Conservation (phyloP, 1,140 invertebrate species). For the Pogonus chalceus region DNA sequence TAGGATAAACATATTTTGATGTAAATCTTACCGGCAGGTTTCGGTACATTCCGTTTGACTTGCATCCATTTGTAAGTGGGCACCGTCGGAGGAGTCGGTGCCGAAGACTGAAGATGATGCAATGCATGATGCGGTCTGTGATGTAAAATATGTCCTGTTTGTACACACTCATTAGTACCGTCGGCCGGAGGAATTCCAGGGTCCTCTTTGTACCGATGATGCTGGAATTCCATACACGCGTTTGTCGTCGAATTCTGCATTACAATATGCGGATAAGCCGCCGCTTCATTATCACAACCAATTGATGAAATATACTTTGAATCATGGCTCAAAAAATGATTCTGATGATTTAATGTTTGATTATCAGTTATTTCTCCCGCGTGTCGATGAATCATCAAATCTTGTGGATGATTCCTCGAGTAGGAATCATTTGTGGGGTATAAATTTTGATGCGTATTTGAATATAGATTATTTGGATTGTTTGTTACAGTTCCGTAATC, state of each 20-base stretch:
- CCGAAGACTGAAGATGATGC: slow-evolving; percentile 30
- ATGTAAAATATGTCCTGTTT: slow-evolving; percentile 15
- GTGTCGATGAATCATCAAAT: slow-evolving; percentile 24
- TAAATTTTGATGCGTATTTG: not conserved
- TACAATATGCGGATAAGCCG: slow-evolving; percentile 37
- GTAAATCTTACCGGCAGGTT: slow-evolving; percentile 81
- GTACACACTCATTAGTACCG: slow-evolving; percentile 12
- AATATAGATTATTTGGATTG: not conserved
- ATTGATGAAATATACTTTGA: slow-evolving; percentile 44
- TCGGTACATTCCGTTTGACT: slow-evolving; percentile 88
- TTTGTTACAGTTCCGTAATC: slow-evolving; percentile 46
- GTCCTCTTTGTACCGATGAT: slow-evolving; percentile 43
- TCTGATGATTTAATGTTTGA: slow-evolving; percentile 26
- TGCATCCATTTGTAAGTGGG: slow-evolving; percentile 98
- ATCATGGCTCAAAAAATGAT: slow-evolving; percentile 36
- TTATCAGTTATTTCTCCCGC: slow-evolving; percentile 26
- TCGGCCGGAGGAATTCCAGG: slow-evolving; percentile 30
- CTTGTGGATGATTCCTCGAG: slow-evolving; percentile 21
- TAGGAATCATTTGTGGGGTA: slow-evolving; percentile 11
- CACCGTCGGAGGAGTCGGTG: slow-evolving; percentile 41
- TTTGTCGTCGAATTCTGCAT: slow-evolving; percentile 17
- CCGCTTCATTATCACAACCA: slow-evolving; percentile 34
- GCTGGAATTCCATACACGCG: slow-evolving; percentile 34
- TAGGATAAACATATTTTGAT: too few relatives aligned
- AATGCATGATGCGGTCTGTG: slow-evolving; percentile 30